Evolutionary conservation across 2,797 vertebrate species (phyloP).

Genomic region (Acrossocheilus wenchowensis): DNA sequence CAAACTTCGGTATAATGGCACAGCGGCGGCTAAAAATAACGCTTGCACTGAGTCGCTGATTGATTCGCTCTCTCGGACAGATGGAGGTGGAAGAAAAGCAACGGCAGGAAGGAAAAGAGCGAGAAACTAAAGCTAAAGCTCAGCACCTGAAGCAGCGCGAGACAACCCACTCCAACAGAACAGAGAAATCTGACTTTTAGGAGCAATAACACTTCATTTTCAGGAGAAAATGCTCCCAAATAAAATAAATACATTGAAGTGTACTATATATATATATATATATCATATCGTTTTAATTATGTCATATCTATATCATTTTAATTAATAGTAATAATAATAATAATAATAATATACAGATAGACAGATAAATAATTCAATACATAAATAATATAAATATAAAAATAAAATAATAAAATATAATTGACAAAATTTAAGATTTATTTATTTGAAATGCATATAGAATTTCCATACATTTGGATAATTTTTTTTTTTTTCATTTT

Average conservation of each 20-base stretch:
- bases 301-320: no score
- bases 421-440: neutral
- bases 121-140: neutral
- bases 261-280: no score
- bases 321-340: neutral
- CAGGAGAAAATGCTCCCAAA: neutral
- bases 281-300: no score
- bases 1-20: slow-evolving; percentile 64
- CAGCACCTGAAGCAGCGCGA: slow-evolving; percentile 97
- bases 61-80: slow-evolving; percentile 75
- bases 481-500: no score
- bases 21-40: slow-evolving; percentile 77
- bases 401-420: neutral
- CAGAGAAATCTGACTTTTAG: neutral
- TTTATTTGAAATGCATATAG: neutral
- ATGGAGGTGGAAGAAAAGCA: slow-evolving; percentile 52
- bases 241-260: neutral
- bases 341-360: neutral
- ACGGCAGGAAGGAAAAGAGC: slow-evolving; percentile 2
- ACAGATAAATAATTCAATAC: neutral
- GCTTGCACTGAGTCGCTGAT: slow-evolving; percentile 71
- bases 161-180: slow-evolving; percentile 74
- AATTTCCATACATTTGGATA: neutral
- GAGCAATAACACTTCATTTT: neutral
- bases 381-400: neutral